Percentiles rank a stretch among this genome's conserved stretches.
Conservation (phyloP, 2,797 vertebrate genomes). For the Austrolebias charrua region DNA sequence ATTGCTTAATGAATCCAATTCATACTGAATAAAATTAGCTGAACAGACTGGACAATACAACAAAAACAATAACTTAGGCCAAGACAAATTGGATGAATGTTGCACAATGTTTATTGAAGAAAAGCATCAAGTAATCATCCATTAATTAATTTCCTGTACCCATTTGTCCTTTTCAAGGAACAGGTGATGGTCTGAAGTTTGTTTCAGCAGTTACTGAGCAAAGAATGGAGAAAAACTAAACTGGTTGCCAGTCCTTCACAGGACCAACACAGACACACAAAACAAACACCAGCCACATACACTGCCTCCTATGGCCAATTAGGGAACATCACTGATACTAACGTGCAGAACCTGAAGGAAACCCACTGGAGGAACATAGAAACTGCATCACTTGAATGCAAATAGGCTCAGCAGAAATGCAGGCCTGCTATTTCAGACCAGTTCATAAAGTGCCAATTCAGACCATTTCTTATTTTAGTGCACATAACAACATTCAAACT, state of each 20-base stretch:
- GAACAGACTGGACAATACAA: background rate
- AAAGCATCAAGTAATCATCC: background rate
- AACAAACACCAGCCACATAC: background rate
- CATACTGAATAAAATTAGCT: slow-evolving; percentile 10
- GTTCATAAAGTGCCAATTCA: too few species aligned
- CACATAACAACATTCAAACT: too few species aligned
- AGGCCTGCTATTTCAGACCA: too few species aligned
- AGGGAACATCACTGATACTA: background rate
- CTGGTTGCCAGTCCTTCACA: background rate
- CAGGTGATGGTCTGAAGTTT: background rate
- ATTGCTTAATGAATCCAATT: slow-evolving; percentile 13
- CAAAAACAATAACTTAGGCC: background rate
- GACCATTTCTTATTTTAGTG: too few species aligned
- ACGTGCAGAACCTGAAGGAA: too few species aligned
- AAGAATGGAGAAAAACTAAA: background rate
- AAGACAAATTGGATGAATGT: slow-evolving; percentile 1
- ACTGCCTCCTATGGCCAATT: background rate
- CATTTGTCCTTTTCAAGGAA: background rate
- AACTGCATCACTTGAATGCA: too few species aligned
- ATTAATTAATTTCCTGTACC: background rate
- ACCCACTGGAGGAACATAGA: too few species aligned
- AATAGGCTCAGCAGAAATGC: too few species aligned
- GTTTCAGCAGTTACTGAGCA: background rate
- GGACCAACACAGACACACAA: background rate
- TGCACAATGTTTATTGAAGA: background rate